A percentile compares a stretch with the other conserved stretches of the same genome.
Conservation (phyloP, 2,113 vertebrate species). For the Cinclus cinclus region DNA sequence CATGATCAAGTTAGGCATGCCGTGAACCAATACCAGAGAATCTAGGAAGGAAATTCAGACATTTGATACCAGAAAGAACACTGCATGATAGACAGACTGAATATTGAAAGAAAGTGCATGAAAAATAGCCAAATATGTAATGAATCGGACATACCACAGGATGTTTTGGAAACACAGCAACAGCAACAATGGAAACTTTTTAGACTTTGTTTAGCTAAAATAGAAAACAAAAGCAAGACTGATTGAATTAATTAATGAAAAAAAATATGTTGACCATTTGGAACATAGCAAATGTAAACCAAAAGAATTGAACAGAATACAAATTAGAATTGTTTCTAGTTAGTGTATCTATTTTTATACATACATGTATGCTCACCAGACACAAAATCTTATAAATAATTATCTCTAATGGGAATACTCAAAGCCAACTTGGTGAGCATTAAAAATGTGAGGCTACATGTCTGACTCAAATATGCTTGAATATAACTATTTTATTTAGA, state of each 20-base stretch:
- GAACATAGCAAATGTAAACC: slow-evolving; percentile 40
- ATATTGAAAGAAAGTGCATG: background rate
- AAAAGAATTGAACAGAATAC: slow-evolving; percentile 52
- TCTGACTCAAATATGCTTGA: background rate
- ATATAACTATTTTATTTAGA: slow-evolving; percentile 42
- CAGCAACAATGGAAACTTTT: slow-evolving; percentile 68
- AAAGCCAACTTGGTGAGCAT: slow-evolving; percentile 10
- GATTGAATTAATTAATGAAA: slow-evolving; percentile 73
- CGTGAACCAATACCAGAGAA: background rate
- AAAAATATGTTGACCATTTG: slow-evolving; percentile 65
- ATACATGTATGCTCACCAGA: slow-evolving; percentile 9
- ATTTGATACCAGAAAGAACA: slow-evolving; percentile 19
- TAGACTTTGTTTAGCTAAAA: slow-evolving; percentile 63
- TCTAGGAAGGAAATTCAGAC: background rate
- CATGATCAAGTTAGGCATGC: background rate
- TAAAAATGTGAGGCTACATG: slow-evolving; percentile 10
- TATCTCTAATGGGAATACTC: slow-evolving; percentile 36
- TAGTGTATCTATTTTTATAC: slow-evolving; percentile 61
- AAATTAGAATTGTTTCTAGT: slow-evolving; percentile 60
- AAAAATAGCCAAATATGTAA: slow-evolving; percentile 36
- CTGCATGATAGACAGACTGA: background rate
- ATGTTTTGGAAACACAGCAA: slow-evolving; percentile 70
- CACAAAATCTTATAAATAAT: slow-evolving; percentile 35
- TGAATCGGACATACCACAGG: slow-evolving; percentile 17
- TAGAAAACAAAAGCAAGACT: slow-evolving; percentile 71